phyloP scores from a whole-genome alignment of 2,113 vertebrate genomes.

The Pseudorasbora parva region DNA sequence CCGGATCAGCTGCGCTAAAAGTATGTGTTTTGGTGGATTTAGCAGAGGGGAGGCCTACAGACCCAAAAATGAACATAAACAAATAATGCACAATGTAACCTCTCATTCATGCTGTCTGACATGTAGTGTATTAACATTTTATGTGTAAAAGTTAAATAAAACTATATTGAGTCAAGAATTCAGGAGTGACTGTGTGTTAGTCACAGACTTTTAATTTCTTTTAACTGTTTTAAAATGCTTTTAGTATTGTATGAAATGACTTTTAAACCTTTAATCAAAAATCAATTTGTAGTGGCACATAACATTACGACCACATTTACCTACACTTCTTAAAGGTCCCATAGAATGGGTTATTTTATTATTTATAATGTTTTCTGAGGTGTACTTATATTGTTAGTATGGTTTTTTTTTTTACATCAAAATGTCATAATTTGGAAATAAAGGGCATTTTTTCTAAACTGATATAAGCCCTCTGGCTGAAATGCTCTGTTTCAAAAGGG shows the following conservation, averaged over 20 bases:
- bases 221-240: too few relatives aligned
- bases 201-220: too few relatives aligned
- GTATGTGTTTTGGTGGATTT: slow-evolving; percentile 34
- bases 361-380: too few relatives aligned
- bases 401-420: too few relatives aligned
- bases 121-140: slow-evolving; percentile 34
- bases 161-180: background rate
- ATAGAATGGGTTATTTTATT: too few relatives aligned
- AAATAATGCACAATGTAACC: slow-evolving; percentile 15
- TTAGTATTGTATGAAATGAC: background rate
- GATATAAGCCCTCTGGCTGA: too few relatives aligned
- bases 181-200: background rate
- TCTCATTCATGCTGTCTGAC: slow-evolving; percentile 32
- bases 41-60: slow-evolving; percentile 5
- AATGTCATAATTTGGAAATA: too few relatives aligned
- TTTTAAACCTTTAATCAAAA: background rate
- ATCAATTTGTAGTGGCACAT: background rate
- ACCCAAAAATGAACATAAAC: background rate
- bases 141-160: slow-evolving; percentile 43
- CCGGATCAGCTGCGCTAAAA: slow-evolving; percentile 57
- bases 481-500: too few relatives aligned
- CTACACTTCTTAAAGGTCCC: too few relatives aligned
- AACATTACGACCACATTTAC: too few relatives aligned
- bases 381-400: too few relatives aligned
- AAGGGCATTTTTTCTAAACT: too few relatives aligned